Percentiles rank a stretch among this genome's conserved stretches.
Conservation (phyloP, 64 coral and sea anemone species). For the Stichodactyla helianthus region DNA sequence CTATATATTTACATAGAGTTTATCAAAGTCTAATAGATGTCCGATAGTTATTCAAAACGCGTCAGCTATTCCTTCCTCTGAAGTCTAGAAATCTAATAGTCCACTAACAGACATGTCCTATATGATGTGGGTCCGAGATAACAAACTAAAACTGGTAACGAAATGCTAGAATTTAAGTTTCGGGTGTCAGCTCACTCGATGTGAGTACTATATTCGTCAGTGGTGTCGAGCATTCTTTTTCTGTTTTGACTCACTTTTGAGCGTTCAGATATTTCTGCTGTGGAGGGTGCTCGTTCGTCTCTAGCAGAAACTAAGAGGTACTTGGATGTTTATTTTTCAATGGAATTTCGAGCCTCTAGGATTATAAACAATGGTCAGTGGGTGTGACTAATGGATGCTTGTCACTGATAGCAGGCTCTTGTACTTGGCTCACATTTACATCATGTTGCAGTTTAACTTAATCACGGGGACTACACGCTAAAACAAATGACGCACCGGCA, state of each 20-base stretch:
- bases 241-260: neutral
- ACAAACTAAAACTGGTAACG: neutral
- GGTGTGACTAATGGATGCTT: neutral
- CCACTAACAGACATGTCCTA: slow-evolving; percentile 1
- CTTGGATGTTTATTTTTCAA: neutral
- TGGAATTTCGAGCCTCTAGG: neutral
- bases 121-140: neutral
- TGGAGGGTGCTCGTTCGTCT: neutral
- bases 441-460: neutral
- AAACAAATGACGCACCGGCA: too few relatives aligned
- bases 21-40: neutral
- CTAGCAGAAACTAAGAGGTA: neutral
- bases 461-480: neutral
- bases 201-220: neutral
- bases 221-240: neutral
- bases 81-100: slow-evolving; percentile 12
- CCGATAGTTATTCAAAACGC: neutral
- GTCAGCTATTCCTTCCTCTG: neutral
- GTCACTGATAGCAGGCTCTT: neutral
- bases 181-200: neutral
- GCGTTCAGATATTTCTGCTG: neutral
- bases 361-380: slow-evolving; percentile 1
- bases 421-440: neutral
- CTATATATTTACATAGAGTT: neutral
- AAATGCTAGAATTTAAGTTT: neutral